These are phyloP conservation scores for Hemibagrus wyckioides DNA, from an alignment of 2,113 vertebrate genomes.

Conservation along the genomic window DNA sequence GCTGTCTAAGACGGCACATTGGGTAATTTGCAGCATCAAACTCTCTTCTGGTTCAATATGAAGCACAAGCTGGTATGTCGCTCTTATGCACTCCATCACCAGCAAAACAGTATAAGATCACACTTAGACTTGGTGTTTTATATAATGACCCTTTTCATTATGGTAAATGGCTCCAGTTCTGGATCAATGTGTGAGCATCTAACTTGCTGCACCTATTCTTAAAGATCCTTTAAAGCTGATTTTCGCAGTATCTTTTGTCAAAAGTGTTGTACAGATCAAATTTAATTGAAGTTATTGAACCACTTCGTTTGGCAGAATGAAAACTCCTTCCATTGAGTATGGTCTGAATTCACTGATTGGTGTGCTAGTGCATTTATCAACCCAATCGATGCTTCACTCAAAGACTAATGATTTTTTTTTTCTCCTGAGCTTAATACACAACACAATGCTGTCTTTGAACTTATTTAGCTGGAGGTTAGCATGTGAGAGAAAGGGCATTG, in stretches of 20 bases:
- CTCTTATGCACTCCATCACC: neutral
- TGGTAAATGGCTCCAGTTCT: neutral
- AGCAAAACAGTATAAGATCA: constrained; percentile 1
- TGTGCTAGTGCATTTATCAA: neutral
- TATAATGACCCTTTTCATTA: neutral
- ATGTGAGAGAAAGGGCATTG: constrained; percentile 19
- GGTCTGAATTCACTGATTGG: neutral
- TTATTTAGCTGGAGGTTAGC: constrained; percentile 2
- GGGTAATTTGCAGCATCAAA: neutral
- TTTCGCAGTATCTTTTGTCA: neutral
- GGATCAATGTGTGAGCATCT: neutral
- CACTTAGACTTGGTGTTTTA: neutral
- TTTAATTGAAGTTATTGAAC: neutral
- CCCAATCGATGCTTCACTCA: neutral
- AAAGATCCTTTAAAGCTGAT: neutral
- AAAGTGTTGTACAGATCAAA: neutral
- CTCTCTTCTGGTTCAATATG: neutral
- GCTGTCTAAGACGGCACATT: constrained; percentile 7
- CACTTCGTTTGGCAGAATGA: neutral
- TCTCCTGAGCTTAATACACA: neutral
- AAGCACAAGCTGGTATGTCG: neutral
- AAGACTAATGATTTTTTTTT: constrained; percentile 9
- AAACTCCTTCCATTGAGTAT: neutral
- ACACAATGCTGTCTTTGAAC: constrained; percentile 29
- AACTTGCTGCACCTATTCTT: neutral